These are phyloP conservation scores for Sarcophaga bullata DNA, from an alignment of 1,140 invertebrate species.

Conservation along the genomic window DNA sequence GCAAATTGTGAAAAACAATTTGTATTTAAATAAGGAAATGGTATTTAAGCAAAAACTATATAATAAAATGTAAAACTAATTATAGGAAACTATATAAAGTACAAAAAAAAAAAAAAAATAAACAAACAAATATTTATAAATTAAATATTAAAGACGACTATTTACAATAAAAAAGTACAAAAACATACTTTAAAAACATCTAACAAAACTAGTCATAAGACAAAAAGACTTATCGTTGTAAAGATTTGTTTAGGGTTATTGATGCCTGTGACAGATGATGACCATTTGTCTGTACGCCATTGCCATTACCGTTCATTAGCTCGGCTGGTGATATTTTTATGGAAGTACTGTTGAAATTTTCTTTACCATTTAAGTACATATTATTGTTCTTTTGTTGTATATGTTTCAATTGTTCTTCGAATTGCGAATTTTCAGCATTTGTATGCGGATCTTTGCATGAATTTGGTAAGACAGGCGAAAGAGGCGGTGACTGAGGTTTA, in stretches of 20 bases:
- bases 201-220: neutral
- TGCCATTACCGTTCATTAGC: constrained; percentile 7
- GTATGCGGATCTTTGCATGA: neutral
- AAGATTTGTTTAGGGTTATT: neutral
- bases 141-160: constrained; percentile 4
- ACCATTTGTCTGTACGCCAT: constrained; percentile 5
- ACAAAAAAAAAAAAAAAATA: constrained; percentile 20
- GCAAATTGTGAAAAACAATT: neutral
- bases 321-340: constrained; percentile 26
- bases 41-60: neutral
- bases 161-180: constrained; percentile 30
- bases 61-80: neutral
- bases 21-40: constrained; percentile 8
- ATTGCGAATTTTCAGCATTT: constrained; percentile 51
- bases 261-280: neutral
- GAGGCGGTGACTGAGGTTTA: constrained; percentile 11
- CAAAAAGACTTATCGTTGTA: constrained; percentile 25
- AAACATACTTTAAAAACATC: constrained; percentile 23
- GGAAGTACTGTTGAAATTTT: neutral
- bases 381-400: constrained; percentile 51
- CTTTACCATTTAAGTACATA: constrained; percentile 52
- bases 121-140: constrained; percentile 22
- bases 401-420: constrained; percentile 55
- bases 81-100: constrained; percentile 14
- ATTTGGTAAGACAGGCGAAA: neutral